Conservation (phyloP, 2,888 invertebrate genomes). For the Dynastes maya region DNA sequence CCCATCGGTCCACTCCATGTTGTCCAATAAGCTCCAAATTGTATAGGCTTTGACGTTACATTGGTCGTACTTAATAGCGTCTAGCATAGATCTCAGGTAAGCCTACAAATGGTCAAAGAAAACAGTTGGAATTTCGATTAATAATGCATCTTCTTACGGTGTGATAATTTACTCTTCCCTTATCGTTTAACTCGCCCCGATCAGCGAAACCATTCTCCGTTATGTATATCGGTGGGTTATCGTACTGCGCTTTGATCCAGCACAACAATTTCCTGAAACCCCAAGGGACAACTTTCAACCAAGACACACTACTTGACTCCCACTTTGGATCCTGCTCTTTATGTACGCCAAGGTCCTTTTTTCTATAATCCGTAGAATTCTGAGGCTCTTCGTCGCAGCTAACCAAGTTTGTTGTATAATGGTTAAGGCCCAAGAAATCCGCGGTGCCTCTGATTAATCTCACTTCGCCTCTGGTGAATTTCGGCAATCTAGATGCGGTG, state of each 20-base stretch:
- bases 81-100: conserved; percentile 71
- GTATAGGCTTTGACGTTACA: conserved; percentile 79
- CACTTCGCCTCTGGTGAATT: conserved; percentile 69
- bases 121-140: background rate
- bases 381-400: conserved; percentile 61
- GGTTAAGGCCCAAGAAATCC: conserved; percentile 80
- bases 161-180: conserved; percentile 69
- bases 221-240: conserved; percentile 74
- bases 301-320: conserved; percentile 71
- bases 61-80: conserved; percentile 73
- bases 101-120: conserved; percentile 42
- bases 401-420: conserved; percentile 74
- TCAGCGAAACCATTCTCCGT: conserved; percentile 78
- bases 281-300: conserved; percentile 76
- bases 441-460: conserved; percentile 70
- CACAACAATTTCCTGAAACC: conserved; percentile 75
- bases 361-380: conserved; percentile 69
- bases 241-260: conserved; percentile 68
- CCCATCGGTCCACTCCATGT: conserved; percentile 86
- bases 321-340: conserved; percentile 70
- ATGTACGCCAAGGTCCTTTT: conserved; percentile 69
- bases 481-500: conserved; percentile 69
- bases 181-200: conserved; percentile 70
- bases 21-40: conserved; percentile 86
- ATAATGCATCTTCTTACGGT: conserved; percentile 56